Base-by-base conservation (phyloP, 2,888 invertebrate species). In the Enchytraeus crypticus region DNA sequence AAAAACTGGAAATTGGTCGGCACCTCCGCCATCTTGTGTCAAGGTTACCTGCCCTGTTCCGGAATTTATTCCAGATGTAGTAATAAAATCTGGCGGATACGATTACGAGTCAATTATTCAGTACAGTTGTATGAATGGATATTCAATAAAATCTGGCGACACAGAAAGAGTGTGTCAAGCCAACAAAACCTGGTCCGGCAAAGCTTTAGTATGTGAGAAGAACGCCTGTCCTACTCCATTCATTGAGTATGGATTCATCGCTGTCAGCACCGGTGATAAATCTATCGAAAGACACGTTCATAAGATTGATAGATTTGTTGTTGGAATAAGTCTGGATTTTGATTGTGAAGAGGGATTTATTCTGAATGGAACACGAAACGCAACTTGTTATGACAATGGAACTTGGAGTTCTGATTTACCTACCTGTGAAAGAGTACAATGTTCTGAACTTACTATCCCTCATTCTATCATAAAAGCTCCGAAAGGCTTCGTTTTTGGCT, bases 1-100 rank as follows among this genome's bases (percentile, higher is more conserved):
- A 64, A 82, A 82, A 60, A 82, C 84, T 73, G 86, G 85, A 0
- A 81, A 80, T 8, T 87, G 87, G 87, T 85, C 85, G 11, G 87
- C 87, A 2, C 79, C 77, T n/a, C 80, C 84, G 53, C 81, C 85
- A 2, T 78, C 80, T 34, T 87, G 87, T 75, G 80, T 83, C 27
- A 45, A 27, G 18, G 49, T 54, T 30, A 33, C 43, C 33, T 51
- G 51, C 26, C 26, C 26, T 26, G 26, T 51, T 21, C 49, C 51
- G 23, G 49, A 51, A 18, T 58, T 23, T 34, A 34, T 59, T 53
- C 29, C 43, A n/a, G 59, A 58, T 60, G 58, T 51, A 45, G 5
- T 29, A 32, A 23, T n/a, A 5, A 14, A 30, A 21, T 29, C 46
- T 5, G 34, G 30, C 32, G 30, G 38, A n/a, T 63, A 55, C 46